Percentiles rank a stretch among this genome's conserved stretches.
phyloP scores from a whole-genome alignment of 2,888 invertebrate species.

The Clunio marinus region DNA sequence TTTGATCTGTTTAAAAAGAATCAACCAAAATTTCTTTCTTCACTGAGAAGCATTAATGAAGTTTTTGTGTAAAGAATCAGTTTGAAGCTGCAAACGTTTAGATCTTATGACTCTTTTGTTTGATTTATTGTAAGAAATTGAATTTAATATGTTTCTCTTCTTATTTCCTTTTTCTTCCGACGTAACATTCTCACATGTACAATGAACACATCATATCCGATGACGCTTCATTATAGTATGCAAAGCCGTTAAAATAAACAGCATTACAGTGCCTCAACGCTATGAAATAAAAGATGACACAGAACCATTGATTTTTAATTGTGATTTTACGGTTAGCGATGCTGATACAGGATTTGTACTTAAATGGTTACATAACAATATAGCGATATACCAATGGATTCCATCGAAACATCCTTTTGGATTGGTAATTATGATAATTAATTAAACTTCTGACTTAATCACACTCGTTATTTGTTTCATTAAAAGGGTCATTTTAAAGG shows the following conservation, averaged over 20 bases:
- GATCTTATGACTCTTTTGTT: too few relatives aligned
- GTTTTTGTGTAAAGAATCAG: too few relatives aligned
- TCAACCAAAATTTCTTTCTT: too few relatives aligned
- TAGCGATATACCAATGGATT: slow-evolving; percentile 31
- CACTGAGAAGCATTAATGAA: too few relatives aligned
- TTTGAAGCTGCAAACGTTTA: too few relatives aligned
- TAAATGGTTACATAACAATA: slow-evolving; percentile 15
- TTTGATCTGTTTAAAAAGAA: too few relatives aligned
- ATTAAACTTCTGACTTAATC: not conserved
- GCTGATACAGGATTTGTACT: slow-evolving; percentile 25
- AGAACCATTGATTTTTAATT: slow-evolving; percentile 45
- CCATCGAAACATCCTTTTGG: not conserved
- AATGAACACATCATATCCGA: too few relatives aligned
- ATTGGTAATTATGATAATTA: not conserved
- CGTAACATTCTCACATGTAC: not conserved
- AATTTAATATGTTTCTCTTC: too few relatives aligned
- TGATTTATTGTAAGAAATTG: too few relatives aligned
- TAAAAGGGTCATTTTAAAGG: slow-evolving; percentile 15
- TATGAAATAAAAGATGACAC: slow-evolving; percentile 48
- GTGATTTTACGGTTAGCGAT: not conserved
- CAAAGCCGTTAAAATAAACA: slow-evolving; percentile 48
- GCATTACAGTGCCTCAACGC: slow-evolving; percentile 50
- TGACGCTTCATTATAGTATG: too few relatives aligned
- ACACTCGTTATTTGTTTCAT: not conserved
- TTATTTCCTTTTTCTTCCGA: not conserved